Evolutionary conservation across 1,140 invertebrate genomes (phyloP), one percentile per base, ranked within the genome.

Genomic region (Drosophila albomicans): DNA sequence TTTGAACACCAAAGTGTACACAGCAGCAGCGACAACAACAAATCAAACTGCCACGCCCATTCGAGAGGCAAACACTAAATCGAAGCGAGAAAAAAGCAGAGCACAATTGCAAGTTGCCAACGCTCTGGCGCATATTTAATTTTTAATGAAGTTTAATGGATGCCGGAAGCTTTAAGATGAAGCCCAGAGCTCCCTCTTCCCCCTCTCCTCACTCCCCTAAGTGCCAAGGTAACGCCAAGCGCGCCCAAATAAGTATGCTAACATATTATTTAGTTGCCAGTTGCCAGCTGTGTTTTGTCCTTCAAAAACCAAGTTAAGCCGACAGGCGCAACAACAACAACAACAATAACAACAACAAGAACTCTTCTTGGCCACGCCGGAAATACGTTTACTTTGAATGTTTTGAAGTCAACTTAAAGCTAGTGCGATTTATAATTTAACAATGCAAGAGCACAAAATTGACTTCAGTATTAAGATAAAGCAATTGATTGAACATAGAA

Each of bases 91-190:
- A 32, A 68, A 49, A 57, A 20, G 48, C 1, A 45, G 20, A 54
- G 6, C 58, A 11, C 35, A 38, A 38, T 11, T 38, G 35, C 35
- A 38, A 38, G 35, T 38, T 10, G 35, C 41, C 82, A 73, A 80
- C 78, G 69, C 63, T 72, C 62, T 43, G 70, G 70, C 63, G 81
- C 78, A 81, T 89, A 89, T 82, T 89, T 82, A 89, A 90, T 89
- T 86, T 89, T 89, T 89, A 89, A 89, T 89, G 86, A 90, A 86
- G 72, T 89, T 89, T 89, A 89, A 89, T 89, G 86, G 86, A 89
- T 75, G 86, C 86, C 86, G 86, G 86, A 90, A 86, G 86, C 81
- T 90, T 90, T 79, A 90, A 90, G 75, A 67, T 62, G 49, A 56
- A 58, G 63, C 16, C 15, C 30, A 51, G 51, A 49, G 0, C 32